These are phyloP conservation scores for Nothobranchius furzeri DNA, from an alignment of 2,113 vertebrate species.

Conservation along the genomic window DNA sequence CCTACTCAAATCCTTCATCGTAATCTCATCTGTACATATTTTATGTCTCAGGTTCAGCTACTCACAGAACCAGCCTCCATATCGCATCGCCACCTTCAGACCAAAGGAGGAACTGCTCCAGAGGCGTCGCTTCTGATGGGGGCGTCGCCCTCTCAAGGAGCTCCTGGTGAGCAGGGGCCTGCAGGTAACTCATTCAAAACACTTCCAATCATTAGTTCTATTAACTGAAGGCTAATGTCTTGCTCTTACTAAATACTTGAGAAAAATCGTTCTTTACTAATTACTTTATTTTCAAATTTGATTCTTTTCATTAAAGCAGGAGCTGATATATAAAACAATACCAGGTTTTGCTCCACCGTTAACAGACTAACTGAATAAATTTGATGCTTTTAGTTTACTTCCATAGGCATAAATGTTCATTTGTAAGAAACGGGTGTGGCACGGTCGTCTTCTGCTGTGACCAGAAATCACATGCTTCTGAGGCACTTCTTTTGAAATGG, in stretches of 20 bases:
- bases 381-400: too few relatives aligned
- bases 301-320: too few relatives aligned
- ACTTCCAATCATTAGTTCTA: too few relatives aligned
- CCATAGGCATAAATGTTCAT: too few relatives aligned
- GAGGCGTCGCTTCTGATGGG: slow-evolving; percentile 78
- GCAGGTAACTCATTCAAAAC: slow-evolving; percentile 67
- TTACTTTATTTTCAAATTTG: too few relatives aligned
- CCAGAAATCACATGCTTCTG: neutral
- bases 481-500: neutral
- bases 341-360: neutral
- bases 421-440: neutral
- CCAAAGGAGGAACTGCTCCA: slow-evolving; percentile 45
- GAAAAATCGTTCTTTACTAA: too few relatives aligned
- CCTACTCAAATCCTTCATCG: neutral
- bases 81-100: slow-evolving; percentile 49
- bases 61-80: slow-evolving; percentile 65
- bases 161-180: slow-evolving; percentile 82
- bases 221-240: too few relatives aligned
- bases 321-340: too few relatives aligned
- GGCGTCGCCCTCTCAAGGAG: slow-evolving; percentile 76
- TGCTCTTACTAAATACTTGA: too few relatives aligned
- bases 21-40: slow-evolving; percentile 10
- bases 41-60: slow-evolving; percentile 82
- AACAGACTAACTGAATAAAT: too few relatives aligned
- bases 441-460: neutral